Base-by-base conservation (phyloP, 2,888 invertebrate genomes). In the Branchellion lobata region DNA sequence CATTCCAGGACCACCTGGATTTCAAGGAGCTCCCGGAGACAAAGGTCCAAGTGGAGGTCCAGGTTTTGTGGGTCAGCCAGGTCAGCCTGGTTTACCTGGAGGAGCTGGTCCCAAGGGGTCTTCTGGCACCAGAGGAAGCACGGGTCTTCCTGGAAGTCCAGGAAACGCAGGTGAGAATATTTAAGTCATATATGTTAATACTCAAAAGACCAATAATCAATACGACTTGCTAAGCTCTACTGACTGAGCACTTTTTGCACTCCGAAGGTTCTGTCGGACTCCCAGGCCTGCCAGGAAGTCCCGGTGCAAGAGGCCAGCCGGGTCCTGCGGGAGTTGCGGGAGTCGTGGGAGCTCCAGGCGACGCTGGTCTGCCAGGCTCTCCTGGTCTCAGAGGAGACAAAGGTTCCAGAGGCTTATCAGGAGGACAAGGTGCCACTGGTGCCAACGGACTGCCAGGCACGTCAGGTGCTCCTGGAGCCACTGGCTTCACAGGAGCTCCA, bases 331-430 rank as follows among this genome's bases (percentile, higher is more conserved):
- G 81, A 33, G 24, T 14, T 21, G 27, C 61, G n/a, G 78, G 76
- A 1, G 69, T 80, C 1, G 33, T 57, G 14, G 76, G 76, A 47
- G 36, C 51, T 27, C 36, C 40, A 14, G 40, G 71, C 0, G 31
- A 77, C 78, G 24, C 27, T 29, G 31, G 76, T 68, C 53, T 81
- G 80, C 71, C 82, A 47, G 85, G 84, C 57, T 69, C 72, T 34
- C 72, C 80, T 29, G 86, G 93, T 0, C 90, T 90, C 53, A 92
- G 92, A 0, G 92, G 85, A 40, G 82, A 83, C n/a, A 82, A 84
- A 77, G 87, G 87, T 75, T 83, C 81, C 27, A 84, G 86, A 81
- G 88, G 92, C 82, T 83, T 85, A 1, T 84, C 85, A 27, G 88
- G 88, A 40, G 0, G 81, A 82, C 36, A 88, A 1, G 79, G 79